phyloP scores from a whole-genome alignment of 2,888 invertebrate genomes.

The Yponomeuta plumbellus region DNA sequence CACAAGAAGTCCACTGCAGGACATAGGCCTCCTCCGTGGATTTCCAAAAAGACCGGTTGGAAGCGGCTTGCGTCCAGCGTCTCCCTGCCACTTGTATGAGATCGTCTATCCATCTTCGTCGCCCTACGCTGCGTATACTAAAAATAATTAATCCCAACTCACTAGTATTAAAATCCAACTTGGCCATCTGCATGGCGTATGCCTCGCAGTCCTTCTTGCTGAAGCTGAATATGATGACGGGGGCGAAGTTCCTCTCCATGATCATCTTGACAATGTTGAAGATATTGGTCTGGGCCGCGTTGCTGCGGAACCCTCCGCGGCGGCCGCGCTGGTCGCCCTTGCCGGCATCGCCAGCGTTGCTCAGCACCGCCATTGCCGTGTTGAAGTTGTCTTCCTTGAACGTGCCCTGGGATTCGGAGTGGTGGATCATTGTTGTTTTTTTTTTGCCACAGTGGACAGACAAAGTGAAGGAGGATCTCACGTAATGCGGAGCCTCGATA shows the following conservation, averaged over 20 bases:
- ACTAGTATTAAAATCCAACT: constrained; percentile 96
- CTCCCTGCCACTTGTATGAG: no score
- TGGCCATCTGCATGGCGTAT: constrained; percentile 97
- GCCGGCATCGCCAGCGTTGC: constrained; percentile 87
- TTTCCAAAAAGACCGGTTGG: no score
- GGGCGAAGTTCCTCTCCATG: constrained; percentile 98
- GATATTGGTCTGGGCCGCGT: constrained; percentile 85
- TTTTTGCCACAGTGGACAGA: no score
- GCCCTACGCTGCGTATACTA: no score
- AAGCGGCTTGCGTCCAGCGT: no score
- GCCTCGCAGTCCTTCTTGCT: constrained; percentile 98
- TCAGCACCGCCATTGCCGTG: constrained; percentile 95
- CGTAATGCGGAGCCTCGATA: no score
- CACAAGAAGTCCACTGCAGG: no score
- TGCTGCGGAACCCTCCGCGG: constrained; percentile 81
- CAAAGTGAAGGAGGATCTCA: no score
- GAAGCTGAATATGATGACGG: constrained; percentile 99
- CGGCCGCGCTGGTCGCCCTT: constrained; percentile 88
- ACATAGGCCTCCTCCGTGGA: no score
- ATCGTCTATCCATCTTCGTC: no score
- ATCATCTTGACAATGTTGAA: constrained; percentile 99
- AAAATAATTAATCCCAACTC: constrained; percentile 28
- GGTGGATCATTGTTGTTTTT: neutral
- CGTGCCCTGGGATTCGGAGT: constrained; percentile 74
- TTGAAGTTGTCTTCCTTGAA: constrained; percentile 99